Evolutionary conservation across 2,888 invertebrate genomes (phyloP).

Genomic region (Tortricodes alternella): DNA sequence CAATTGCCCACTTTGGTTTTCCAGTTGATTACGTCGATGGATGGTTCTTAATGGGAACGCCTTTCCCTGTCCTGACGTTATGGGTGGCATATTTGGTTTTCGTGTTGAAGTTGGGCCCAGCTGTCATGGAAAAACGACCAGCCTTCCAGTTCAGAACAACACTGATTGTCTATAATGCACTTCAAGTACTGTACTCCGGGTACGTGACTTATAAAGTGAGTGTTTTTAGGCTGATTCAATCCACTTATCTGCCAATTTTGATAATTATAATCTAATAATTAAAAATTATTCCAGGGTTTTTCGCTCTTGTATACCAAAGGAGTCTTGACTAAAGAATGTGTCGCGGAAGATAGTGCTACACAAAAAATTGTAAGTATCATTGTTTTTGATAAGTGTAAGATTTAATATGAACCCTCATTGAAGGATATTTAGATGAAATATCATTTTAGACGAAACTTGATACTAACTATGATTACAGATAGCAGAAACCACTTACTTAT

Average conservation of each 20-base stretch:
- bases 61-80: slow-evolving; percentile 4
- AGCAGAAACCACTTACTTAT: slow-evolving; percentile 84
- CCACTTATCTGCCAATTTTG: too few relatives aligned
- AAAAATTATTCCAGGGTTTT: background rate
- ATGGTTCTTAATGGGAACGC: slow-evolving; percentile 18
- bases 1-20: background rate
- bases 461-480: slow-evolving; percentile 59
- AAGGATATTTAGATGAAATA: background rate
- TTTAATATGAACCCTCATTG: background rate
- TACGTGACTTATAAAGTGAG: slow-evolving; percentile 10
- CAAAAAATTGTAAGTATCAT: background rate
- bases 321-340: background rate
- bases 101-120: slow-evolving; percentile 12
- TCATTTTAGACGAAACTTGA: background rate
- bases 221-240: too few relatives aligned
- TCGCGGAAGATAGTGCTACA: background rate
- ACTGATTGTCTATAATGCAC: slow-evolving; percentile 3
- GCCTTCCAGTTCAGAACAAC: slow-evolving; percentile 1
- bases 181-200: slow-evolving; percentile 6
- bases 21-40: slow-evolving; percentile 14
- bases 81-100: background rate
- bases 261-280: too few relatives aligned
- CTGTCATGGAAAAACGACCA: slow-evolving; percentile 6
- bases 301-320: background rate
- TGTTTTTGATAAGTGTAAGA: background rate